These are phyloP conservation scores for Myotis yumanensis DNA, from an alignment of 2,113 vertebrate species.

Conservation along the genomic window DNA sequence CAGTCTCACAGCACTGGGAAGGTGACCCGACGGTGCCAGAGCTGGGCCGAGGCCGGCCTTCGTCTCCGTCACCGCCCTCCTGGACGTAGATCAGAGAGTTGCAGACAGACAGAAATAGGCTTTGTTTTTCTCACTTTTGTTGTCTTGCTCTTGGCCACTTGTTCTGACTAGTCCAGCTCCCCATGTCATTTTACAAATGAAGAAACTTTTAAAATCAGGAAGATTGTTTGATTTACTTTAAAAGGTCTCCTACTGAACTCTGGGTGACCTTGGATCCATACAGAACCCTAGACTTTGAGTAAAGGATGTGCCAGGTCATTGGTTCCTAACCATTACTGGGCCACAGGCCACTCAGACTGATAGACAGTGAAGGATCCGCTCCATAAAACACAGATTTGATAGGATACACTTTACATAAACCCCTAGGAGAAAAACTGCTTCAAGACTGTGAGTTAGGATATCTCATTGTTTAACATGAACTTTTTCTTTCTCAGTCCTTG, in stretches of 20 bases:
- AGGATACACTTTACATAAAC: not conserved
- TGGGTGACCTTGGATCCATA: not conserved
- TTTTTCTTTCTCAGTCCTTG: not conserved
- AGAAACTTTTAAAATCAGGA: not conserved
- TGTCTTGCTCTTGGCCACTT: not conserved
- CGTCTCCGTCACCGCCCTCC: fast-evolving
- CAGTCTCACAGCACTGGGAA: fast-evolving
- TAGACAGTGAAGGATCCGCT: not conserved
- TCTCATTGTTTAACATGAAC: not conserved
- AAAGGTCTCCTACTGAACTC: not conserved
- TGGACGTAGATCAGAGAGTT: not conserved
- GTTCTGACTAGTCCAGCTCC: not conserved
- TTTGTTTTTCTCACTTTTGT: not conserved
- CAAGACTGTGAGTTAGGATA: not conserved
- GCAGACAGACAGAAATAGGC: too few relatives aligned
- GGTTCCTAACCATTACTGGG: not conserved
- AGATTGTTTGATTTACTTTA: not conserved
- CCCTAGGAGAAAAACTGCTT: not conserved
- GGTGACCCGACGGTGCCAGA: not conserved
- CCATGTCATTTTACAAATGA: not conserved
- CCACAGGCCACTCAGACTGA: not conserved
- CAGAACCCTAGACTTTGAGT: not conserved
- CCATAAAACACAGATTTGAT: not conserved
- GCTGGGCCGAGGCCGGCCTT: too few relatives aligned
- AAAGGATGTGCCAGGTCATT: not conserved